Evolutionary conservation across 2,797 vertebrate species (phyloP), one percentile per base, ranked within the genome.

Genomic region (Lithobates pipiens): DNA sequence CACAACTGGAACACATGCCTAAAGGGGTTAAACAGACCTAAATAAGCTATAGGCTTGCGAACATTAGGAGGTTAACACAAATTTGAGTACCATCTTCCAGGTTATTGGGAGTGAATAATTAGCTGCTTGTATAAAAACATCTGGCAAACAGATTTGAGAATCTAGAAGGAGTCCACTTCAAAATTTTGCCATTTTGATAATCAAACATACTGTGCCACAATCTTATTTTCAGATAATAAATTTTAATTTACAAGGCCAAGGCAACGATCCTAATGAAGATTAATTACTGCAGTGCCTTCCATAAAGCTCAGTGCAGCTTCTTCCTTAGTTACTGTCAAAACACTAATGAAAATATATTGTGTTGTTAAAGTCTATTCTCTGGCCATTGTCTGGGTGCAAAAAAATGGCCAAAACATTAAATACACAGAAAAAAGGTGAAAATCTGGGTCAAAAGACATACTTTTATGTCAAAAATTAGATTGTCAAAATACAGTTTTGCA

Each of bases 231-330:
- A 86, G 74, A 68, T 85, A 90, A 91, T 90, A 92, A 90, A 92
- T 93, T 93, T 93, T 91, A 91, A 93, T 93, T 92, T 90, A 88
- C 81, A 90, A 91, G 89, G 88, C 88, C 71, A 86, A 80, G 88
- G 89, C 89, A 92, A 90, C 67, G 88, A 87, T 90, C 86, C 82
- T 92, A 92, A 93, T 91, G 90, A 93, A 94, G 91, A 94, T 93
- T 94, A 93, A 94, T 93, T 91, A 93, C 92, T 93, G 89, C 90
- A 91, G 90, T 87, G 88, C 83, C 90, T 91, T 91, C 78, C 81
- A 89, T 73, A 88, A 91, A 92, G 88, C 85, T 83, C 86, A 80
- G 76, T 87, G 86, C 57, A 86, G 88, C 89, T 90, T 93, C 88
- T 75, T 91, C 92, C 88, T 91, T 86, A 88, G 74, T 88, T 85